Base-by-base conservation (phyloP, 2,113 vertebrate species). In the Mixornis gularis region DNA sequence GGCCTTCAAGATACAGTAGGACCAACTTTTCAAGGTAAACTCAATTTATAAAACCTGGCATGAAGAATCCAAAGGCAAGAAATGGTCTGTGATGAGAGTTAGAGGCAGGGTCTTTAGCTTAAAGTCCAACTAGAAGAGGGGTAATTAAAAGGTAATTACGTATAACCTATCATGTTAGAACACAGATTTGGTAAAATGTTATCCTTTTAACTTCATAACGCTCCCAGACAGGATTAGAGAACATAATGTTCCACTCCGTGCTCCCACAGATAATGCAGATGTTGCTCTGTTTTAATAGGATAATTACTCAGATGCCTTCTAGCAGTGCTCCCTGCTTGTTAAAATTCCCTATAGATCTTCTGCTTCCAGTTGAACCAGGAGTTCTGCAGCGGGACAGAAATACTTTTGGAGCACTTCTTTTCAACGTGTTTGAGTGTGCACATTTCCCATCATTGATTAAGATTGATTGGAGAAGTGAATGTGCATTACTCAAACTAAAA, bases 101-200 rank as follows among this genome's bases (percentile, higher is more conserved):
- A 43, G 24, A 92, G 32, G 51, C 29, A 79, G 70, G 70, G 80
- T 90, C 92, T 40, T 87, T 51, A 74, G 49, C 72, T 58, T 53
- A 63, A 89, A 79, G 82, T 17, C 40, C 44, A 44, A 20, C 6
- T 6, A 85, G 29, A 81, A 84, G 49, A 79, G 69, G 83, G 63
- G 66, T 85, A 94, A 96, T 93, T 92, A 86, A 86, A 83, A 81
- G 56, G 79, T 80, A 95, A 94, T 95, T 92, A 94, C 88, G 73
- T 72, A 58, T 72, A 90, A 92, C 77, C 85, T 90, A 90, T 86
- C 76, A 27, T 51, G 55, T 93, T 79, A 79, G 69, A 86, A 93
- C 70, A 92, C 7, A 87, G 78, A 87, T 93, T 87, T 85, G 59
- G 89, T 89, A 92, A 94, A 96, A 88, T 70, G 49, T 91, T 89